Evolutionary conservation across 2,113 vertebrate genomes (phyloP), one percentile per base, ranked within the genome.

Genomic region (Dicrurus megarhynchus): DNA sequence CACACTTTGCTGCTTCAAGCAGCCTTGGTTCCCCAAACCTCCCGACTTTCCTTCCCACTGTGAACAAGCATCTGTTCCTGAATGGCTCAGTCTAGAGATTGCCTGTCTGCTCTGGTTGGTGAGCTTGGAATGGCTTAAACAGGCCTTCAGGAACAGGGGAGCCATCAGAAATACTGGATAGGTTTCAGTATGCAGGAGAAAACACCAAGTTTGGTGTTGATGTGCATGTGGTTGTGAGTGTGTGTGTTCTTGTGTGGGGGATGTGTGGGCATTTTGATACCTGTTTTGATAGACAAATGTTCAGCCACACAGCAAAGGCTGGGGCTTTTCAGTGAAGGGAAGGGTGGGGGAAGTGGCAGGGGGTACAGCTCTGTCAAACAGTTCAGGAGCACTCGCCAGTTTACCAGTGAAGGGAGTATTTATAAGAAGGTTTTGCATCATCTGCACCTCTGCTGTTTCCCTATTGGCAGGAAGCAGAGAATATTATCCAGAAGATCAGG

Each of bases 401-500:
- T 77, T 69, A 75, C 27, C 41, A 68, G 4, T 11, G 75, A 83
- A 76, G 56, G 37, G 64, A 86, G 21, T 60, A 74, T 93, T 95
- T 94, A 42, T 64, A 67, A 74, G 82, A 68, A 75, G 65, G 55
- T 81, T 90, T 90, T 94, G 90, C 87, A 92, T 94, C 92, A 96
- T 87, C 94, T 95, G 75, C 84, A 86, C 78, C 88, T 94, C 87
- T 95, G 52, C 89, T 73, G 6, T 80, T 96, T 96, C 61, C 87
- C 80, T 89, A 46, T 97, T 98, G 94, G 95, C 98, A 99, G 99
- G 99, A 99, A 97, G 99, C 99, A 37, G 99, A 99, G 85, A 91
- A 98, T 96, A 99, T 99, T 90, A 97, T 99, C 97, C 97, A 99
- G 94, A 99, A 99, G 97, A 99, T 99, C 97, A 99, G 98, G 97